Conservation (phyloP, 2,797 vertebrate genomes). For the Spizella passerina region DNA sequence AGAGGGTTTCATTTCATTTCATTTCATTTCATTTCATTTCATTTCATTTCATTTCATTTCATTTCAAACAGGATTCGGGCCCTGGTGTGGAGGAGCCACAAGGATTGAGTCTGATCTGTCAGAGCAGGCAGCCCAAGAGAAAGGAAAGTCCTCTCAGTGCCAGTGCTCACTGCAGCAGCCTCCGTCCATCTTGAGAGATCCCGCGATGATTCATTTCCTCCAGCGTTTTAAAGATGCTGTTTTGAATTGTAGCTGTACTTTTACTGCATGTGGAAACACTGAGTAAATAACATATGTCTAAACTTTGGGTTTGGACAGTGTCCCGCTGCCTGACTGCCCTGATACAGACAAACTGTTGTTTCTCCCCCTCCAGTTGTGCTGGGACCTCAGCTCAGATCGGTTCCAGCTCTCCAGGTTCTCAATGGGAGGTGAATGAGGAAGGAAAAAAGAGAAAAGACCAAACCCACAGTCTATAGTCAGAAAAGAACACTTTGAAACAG, state of each 20-base stretch:
- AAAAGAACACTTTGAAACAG: not conserved
- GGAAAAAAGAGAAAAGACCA: not conserved
- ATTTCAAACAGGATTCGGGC: not conserved
- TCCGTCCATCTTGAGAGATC: not conserved
- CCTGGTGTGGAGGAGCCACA: not conserved
- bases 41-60: not conserved
- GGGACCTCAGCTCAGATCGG: not conserved
- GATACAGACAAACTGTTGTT: not conserved
- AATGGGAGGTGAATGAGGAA: not conserved
- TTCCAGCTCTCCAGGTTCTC: not conserved
- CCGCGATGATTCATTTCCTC: constrained; percentile 6
- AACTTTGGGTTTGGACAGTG: not conserved
- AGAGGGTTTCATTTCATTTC: rapidly evolving
- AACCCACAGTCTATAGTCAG: not conserved
- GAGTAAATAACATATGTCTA: constrained; percentile 49
- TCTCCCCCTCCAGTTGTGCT: not conserved
- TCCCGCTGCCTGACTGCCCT: constrained; percentile 16
- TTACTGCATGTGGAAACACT: constrained; percentile 46
- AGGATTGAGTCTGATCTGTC: not conserved
- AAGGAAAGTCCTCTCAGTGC: not conserved
- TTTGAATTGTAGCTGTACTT: constrained; percentile 40
- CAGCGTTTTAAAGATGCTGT: not conserved
- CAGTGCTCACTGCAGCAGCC: not conserved
- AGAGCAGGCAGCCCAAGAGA: not conserved
- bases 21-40: not conserved